Conservation (phyloP, 37 sponge, comb jelly and placozoan genomes). For the Haliclona indistincta region DNA sequence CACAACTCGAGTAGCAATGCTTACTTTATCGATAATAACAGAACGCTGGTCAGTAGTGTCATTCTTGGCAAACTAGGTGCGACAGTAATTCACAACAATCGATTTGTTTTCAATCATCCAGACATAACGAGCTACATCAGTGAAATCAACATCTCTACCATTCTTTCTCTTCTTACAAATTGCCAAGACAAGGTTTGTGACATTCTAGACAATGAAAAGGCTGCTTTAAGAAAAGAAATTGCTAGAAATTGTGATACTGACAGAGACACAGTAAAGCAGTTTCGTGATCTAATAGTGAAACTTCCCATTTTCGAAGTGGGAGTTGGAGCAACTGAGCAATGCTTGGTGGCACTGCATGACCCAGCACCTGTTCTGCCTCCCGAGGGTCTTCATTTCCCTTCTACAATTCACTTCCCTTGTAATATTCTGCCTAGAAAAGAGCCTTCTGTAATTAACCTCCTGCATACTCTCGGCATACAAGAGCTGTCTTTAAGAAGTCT, state of each 20-base stretch:
- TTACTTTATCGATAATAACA: no score
- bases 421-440: slow-evolving; percentile 13
- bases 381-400: not conserved
- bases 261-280: not conserved
- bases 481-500: slow-evolving; percentile 19
- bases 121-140: not conserved
- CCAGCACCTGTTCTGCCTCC: slow-evolving; percentile 8
- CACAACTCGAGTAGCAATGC: no score
- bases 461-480: slow-evolving; percentile 7
- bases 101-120: slow-evolving; percentile 9
- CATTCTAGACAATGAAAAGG: not conserved
- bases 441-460: not conserved
- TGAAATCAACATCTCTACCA: not conserved
- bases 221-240: not conserved
- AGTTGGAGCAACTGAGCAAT: not conserved
- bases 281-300: not conserved
- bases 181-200: no score
- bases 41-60: no score
- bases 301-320: slow-evolving; percentile 52
- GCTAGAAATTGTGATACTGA: not conserved
- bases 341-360: slow-evolving; percentile 7
- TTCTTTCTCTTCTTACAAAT: not conserved
- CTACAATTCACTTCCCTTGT: slow-evolving; percentile 18
- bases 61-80: slow-evolving; percentile 3
- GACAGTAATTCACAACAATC: slow-evolving; percentile 2